Base-by-base conservation (phyloP, 2,888 invertebrate genomes). In the Tachina grossa region DNA sequence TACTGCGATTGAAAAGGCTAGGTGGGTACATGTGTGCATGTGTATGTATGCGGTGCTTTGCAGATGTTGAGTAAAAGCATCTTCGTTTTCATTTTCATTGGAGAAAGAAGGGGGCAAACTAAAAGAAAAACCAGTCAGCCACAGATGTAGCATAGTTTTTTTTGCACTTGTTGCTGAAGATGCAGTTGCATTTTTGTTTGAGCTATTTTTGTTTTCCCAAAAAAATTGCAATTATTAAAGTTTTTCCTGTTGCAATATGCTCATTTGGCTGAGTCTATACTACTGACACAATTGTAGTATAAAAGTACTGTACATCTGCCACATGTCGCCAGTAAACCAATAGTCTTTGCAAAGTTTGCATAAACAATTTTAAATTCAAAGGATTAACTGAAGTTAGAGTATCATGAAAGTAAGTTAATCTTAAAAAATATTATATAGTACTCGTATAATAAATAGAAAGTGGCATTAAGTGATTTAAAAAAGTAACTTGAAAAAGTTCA, bases 251-350 rank as follows among this genome's bases (percentile, higher is more conserved):
- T 86, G 72, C 74, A 76, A 65, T 53, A 47, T 19, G 14, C 10
- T 10, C 11, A 19, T 5, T 39, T 63, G 9, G 47, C 49, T 78
- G 82, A 45, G 75, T 82, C 85, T 59, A 31, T 31, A 31, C 31
- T 31, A 85, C 75, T 85, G 83, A 83, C 85, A 83, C 85, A 83
- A 39, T 80, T 83, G 72, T 76, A 79, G 76, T 85, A 85, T 85
- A 85, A 80, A 85, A 76, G 83, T 85, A 59, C 71, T 51, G 79
- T 57, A 65, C 85, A 83, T 85, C 85, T 85, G 85, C 85, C 85
- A 72, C 61, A 72, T 75, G 65, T 55, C 55, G 76, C 55, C 79
- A 85, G 85, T 85, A 43, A 76, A 71, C 75, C 49, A 53, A 57
- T 16, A 79, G 75, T 68, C 76, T 72, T 79, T 66, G 81, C 47